Base-by-base conservation (phyloP, 1,140 invertebrate genomes). In the Zaprionus davidi region DNA sequence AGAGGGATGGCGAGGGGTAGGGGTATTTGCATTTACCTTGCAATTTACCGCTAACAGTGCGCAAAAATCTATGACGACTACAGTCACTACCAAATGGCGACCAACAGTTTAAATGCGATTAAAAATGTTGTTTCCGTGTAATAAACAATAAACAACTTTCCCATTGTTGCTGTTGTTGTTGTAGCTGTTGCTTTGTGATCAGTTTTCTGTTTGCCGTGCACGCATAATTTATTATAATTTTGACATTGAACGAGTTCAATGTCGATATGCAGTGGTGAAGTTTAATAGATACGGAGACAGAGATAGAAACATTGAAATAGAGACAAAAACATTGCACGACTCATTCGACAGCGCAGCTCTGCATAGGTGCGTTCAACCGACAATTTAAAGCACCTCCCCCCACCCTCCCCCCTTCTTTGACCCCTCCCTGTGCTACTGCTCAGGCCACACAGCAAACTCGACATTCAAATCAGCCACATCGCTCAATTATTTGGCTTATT, bases 221-320 rank as follows among this genome's bases (percentile, higher is more conserved):
- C 79, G 82, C 82, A 86, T 86, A 86, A 82, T 87, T 86, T 86
- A 86, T 87, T 78, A 78, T 87, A 90, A 90, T 86, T 75, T 76
- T 90, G 86, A 86, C 86, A 90, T 90, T 90, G 86, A 90, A 90
- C 77, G 80, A 79, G 82, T 90, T 90, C 86, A 90, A 90, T 90
- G 86, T 90, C 86, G 81, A 81, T 87, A 88, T 87, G 80, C 83
- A 83, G 77, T 68, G 67, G 63, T 71, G 67, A 62, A 71, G 56
- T 36, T 7, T 38, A 9, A 24, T 63, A 46, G 24, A 62, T 5
- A 62, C 59, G 17, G 31, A 58, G 26, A 56, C 26, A 36, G 75
- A 78, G 41, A 46, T 7, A n/a, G 41, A 17, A 7, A n/a, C n/a
- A 2, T 51, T 51, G 0, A 65, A 17, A 56, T 38, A 67, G 76